A percentile compares a stretch with the other conserved stretches of the same genome.
These are phyloP conservation scores for Andrena camellia DNA, from an alignment of 2,888 invertebrate genomes.

Conservation along the genomic window DNA sequence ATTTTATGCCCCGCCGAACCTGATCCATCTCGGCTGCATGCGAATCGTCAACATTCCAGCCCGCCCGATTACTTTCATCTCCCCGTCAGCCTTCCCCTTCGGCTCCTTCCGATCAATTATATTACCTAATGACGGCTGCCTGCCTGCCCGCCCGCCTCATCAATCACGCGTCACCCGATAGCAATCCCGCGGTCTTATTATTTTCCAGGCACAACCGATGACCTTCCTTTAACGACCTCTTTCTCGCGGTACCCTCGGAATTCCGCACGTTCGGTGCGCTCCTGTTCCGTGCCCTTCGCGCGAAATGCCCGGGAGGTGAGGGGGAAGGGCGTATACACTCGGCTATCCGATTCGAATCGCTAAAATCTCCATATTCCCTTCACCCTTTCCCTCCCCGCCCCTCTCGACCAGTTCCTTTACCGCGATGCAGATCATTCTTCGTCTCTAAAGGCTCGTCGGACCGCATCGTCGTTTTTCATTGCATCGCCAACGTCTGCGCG, in stretches of 20 bases:
- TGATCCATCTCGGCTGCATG: conserved; percentile 33
- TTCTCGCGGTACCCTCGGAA: neutral
- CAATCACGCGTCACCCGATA: neutral
- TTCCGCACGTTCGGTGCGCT: neutral
- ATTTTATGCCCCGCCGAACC: conserved; percentile 45
- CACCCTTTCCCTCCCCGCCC: no score
- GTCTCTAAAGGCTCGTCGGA: neutral
- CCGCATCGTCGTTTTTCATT: neutral
- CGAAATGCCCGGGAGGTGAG: no score
- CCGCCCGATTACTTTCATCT: conserved; percentile 1
- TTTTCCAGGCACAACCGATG: neutral
- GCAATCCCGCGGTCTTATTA: neutral
- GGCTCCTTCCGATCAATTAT: neutral
- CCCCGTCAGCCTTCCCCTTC: neutral
- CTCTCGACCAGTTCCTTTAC: no score
- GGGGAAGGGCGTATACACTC: no score
- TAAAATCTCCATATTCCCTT: no score
- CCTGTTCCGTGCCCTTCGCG: no score
- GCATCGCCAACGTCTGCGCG: conserved; percentile 15
- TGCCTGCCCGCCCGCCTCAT: neutral
- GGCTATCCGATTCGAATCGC: no score
- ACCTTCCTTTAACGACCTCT: no score
- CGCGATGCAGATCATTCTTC: neutral
- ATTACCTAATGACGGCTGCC: conserved; percentile 4
- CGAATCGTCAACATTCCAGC: conserved; percentile 34